phyloP scores from a whole-genome alignment of 2,888 invertebrate genomes.

The Leucophenga maculata region DNA sequence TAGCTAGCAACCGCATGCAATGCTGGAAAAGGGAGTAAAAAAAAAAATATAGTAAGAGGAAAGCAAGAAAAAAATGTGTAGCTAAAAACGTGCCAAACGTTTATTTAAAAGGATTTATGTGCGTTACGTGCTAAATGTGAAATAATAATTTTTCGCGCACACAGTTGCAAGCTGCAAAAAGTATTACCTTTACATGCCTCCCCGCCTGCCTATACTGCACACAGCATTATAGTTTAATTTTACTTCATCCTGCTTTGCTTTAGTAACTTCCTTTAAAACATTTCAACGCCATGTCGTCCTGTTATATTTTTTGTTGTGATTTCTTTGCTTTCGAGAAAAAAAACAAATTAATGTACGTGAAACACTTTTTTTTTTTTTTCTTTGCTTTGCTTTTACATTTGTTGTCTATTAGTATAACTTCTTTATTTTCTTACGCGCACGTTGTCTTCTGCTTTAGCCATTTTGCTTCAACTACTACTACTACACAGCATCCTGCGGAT shows the following conservation, averaged over 20 bases:
- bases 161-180: not conserved
- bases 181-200: too few relatives aligned
- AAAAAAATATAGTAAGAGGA: not conserved
- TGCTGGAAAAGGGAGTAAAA: not conserved
- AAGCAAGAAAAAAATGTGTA: conserved; percentile 45
- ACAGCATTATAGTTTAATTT: too few relatives aligned
- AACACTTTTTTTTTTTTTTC: not conserved
- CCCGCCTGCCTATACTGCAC: too few relatives aligned
- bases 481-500: not conserved
- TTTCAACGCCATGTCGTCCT: not conserved
- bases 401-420: too few relatives aligned
- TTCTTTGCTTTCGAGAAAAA: not conserved
- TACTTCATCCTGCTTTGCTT: not conserved
- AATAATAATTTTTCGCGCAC: conserved; percentile 47
- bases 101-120: conserved; percentile 69
- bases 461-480: not conserved
- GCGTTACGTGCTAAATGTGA: conserved; percentile 66
- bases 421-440: too few relatives aligned
- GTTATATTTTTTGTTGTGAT: conserved; percentile 11
- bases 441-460: not conserved
- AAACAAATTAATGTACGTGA: not conserved
- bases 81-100: conserved; percentile 68
- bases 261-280: not conserved
- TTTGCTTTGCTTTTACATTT: not conserved
- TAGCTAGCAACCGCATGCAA: conserved; percentile 16